Conservation (phyloP, 1,140 invertebrate genomes). For the Drosophila sp. region DNA sequence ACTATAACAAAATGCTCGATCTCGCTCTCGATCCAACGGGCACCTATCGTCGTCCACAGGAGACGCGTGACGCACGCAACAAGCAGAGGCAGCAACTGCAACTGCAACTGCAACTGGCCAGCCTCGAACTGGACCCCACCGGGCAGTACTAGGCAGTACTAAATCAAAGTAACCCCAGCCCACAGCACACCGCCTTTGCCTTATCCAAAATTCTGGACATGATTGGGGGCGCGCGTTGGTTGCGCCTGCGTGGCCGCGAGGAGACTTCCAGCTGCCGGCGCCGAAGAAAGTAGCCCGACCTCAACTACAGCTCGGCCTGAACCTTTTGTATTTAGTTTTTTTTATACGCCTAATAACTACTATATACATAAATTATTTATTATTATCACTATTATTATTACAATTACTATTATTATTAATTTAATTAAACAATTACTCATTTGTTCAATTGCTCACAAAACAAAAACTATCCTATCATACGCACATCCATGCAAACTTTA, state of each 20-base stretch:
- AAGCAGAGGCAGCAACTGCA: slow-evolving; percentile 58
- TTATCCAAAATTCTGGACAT: slow-evolving; percentile 68
- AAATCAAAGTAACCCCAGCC: not conserved
- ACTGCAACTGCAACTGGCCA: no score
- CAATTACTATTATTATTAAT: slow-evolving; percentile 41
- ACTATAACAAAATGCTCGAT: slow-evolving; percentile 64
- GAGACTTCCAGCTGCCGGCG: slow-evolving; percentile 84
- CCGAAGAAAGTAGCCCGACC: slow-evolving; percentile 68
- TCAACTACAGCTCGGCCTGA: slow-evolving; percentile 8
- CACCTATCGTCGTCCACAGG: slow-evolving; percentile 74
- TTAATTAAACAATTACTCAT: slow-evolving; percentile 69
- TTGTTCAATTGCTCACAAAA: slow-evolving; percentile 54
- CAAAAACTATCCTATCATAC: slow-evolving; percentile 25
- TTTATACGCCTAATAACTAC: slow-evolving; percentile 60
- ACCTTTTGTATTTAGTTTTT: slow-evolving; percentile 72
- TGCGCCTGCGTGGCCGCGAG: slow-evolving; percentile 82
- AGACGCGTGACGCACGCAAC: slow-evolving; percentile 66
- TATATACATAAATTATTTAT: slow-evolving; percentile 68
- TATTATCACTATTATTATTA: slow-evolving; percentile 61
- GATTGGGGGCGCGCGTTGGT: slow-evolving; percentile 79
- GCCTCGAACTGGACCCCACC: slow-evolving; percentile 69
- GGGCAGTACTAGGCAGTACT: slow-evolving; percentile 71
- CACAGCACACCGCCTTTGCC: slow-evolving; percentile 66
- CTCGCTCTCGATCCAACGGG: slow-evolving; percentile 76
- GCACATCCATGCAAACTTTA: slow-evolving; percentile 43